Conservation (phyloP, 2,797 vertebrate genomes). For the Gambusia yucatana region DNA sequence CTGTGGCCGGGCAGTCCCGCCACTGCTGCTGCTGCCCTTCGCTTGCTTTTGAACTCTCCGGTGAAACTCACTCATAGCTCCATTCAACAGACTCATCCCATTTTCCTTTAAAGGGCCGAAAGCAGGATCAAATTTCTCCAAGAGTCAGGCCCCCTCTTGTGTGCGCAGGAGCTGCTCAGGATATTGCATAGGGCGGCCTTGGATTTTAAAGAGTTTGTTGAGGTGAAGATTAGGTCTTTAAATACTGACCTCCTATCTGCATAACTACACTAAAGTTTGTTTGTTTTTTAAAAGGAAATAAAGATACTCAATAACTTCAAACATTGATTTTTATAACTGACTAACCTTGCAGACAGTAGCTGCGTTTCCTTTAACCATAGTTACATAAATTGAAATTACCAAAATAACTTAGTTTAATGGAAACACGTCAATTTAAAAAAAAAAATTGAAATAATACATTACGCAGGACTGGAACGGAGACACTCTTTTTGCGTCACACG, state of each 20-base stretch:
- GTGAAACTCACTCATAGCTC: constrained; percentile 59
- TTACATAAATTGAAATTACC: too few species aligned
- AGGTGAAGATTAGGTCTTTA: background rate
- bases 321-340: background rate
- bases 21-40: constrained; percentile 7
- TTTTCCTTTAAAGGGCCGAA: constrained; percentile 84
- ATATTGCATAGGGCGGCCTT: constrained; percentile 70
- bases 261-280: background rate
- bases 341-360: background rate
- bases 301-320: background rate
- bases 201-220: constrained; percentile 13
- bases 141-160: constrained; percentile 66
- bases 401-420: too few species aligned
- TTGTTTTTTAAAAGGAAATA: background rate
- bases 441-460: too few species aligned
- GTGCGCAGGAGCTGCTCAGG: constrained; percentile 65
- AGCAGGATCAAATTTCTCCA: constrained; percentile 77
- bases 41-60: constrained; percentile 40
- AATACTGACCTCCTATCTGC: background rate
- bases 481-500: too few species aligned
- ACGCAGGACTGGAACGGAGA: too few species aligned
- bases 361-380: too few species aligned
- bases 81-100: constrained; percentile 82
- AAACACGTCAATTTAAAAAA: too few species aligned
- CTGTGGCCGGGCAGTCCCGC: constrained; percentile 16